Base-by-base conservation (phyloP, 2,888 invertebrate genomes). In the Hemithea aestivaria region DNA sequence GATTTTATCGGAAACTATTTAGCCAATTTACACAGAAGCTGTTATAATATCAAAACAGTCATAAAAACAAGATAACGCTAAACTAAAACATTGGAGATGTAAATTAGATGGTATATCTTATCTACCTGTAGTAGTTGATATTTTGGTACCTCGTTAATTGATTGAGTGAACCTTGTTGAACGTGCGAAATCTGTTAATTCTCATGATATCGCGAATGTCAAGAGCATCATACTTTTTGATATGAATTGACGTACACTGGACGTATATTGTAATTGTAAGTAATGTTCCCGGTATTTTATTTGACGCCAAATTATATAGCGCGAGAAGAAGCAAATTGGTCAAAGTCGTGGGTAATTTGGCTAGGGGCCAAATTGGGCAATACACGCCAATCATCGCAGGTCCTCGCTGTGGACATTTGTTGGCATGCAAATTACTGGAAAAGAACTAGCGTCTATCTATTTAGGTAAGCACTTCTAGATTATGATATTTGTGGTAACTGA, bases 261-360 rank as follows among this genome's bases (percentile, higher is more conserved):
- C 34, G n/a, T 26, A 3, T 23, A 35, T 40, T 32, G 10, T 24
- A 40, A 33, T 32, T n/a, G n/a, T n/a, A n/a, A n/a, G n/a, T 28
- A 28, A 29, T 8, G 24, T 10, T 31, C 26, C 29, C 35, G 22
- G 12, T 35, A 35, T 40, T 40, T 25, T 40, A 32, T 34, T 21
- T 25, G 20, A 27, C 27, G 30, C 29, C 37, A 44, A 45, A 44
- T 47, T 40, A 39, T 37, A 45, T 38, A 30, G 28, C 41, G 26
- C 24, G 31, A 31, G 32, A 28, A 12, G 35, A 35, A 27, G 49
- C 49, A 66, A 66, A 67, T 68, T 69, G 63, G 53, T 56, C 64
- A 63, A 61, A 66, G 61, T 58, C 52, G 60, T 46, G 53, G 53
- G 55, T 56, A 55, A 67, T 66, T 64, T 68, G 68, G 69, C 50